Percentiles rank a stretch among this genome's conserved stretches.
These are phyloP conservation scores for Fregetta grallaria DNA, from an alignment of 2,113 vertebrate genomes.

Conservation along the genomic window DNA sequence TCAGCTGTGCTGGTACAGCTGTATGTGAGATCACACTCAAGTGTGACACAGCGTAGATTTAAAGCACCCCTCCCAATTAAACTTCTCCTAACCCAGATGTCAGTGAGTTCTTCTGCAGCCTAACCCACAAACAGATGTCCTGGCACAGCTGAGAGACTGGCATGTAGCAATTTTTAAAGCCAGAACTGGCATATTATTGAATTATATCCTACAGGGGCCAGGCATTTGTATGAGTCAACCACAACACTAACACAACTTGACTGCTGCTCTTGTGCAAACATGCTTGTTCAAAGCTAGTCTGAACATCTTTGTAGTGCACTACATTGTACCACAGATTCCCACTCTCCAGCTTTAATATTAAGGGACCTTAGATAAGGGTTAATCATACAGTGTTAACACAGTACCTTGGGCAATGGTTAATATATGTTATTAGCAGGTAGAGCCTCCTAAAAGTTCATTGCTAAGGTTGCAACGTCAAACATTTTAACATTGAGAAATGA, in stretches of 20 bases:
- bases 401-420: not conserved
- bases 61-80: constrained; percentile 40
- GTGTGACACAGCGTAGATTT: not conserved
- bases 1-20: constrained; percentile 60
- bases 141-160: constrained; percentile 36
- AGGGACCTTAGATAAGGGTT: not conserved
- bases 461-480: not conserved
- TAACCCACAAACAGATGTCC: constrained; percentile 59
- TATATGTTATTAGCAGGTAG: not conserved
- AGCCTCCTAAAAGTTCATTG: not conserved
- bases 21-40: constrained; percentile 55
- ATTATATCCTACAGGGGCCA: constrained; percentile 6
- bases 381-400: not conserved
- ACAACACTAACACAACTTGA: constrained; percentile 12
- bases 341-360: not conserved
- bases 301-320: not conserved
- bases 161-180: constrained; percentile 14
- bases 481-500: not conserved
- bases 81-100: constrained; percentile 38
- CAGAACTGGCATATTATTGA: constrained; percentile 37
- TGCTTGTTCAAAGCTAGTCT: not conserved
- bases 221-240: constrained; percentile 18
- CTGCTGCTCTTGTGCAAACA: not conserved
- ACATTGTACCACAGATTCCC: not conserved
- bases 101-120: constrained; percentile 24